Percentiles rank a stretch among this genome's conserved stretches.
phyloP scores from a whole-genome alignment of 1,140 invertebrate species.

The Brachystomella parvula region DNA sequence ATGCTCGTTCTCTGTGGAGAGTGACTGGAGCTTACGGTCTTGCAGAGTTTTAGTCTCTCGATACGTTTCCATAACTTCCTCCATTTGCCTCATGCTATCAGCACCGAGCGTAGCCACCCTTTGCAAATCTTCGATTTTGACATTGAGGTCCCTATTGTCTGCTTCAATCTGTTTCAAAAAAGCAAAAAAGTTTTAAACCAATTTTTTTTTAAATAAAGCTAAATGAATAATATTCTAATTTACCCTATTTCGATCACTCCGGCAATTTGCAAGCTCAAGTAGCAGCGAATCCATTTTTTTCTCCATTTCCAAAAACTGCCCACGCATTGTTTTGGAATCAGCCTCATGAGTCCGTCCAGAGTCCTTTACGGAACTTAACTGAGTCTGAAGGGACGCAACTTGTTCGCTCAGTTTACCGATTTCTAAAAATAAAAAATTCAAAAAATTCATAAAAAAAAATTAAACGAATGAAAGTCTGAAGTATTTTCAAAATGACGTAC shows the following conservation, averaged over 20 bases:
- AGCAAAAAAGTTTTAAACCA: background rate
- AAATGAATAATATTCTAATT: background rate
- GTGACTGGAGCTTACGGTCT: constrained; percentile 4
- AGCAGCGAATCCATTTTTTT: constrained; percentile 25
- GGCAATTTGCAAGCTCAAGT: constrained; percentile 20
- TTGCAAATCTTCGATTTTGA: constrained; percentile 11
- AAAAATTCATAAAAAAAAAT: constrained; percentile 3
- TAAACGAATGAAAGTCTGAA: background rate
- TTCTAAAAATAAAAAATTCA: constrained; percentile 18
- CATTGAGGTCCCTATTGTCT: constrained; percentile 26
- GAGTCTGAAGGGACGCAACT: constrained; percentile 22
- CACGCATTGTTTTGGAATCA: constrained; percentile 21
- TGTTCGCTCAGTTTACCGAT: constrained; percentile 22
- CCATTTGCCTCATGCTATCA: constrained; percentile 12
- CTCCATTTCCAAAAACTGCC: constrained; percentile 25
- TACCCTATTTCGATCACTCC: constrained; percentile 29
- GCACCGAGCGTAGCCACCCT: constrained; percentile 11
- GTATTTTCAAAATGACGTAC: constrained; percentile 11
- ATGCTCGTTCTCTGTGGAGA: constrained; percentile 20
- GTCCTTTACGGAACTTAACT: background rate
- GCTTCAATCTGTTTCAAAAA: constrained; percentile 24
- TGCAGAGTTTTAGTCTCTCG: constrained; percentile 26
- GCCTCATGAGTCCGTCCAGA: constrained; percentile 18
- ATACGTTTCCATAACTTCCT: constrained; percentile 19
- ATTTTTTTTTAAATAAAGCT: background rate